These are phyloP conservation scores for Cepaea nemoralis DNA, from an alignment of 1,140 invertebrate species.

Conservation along the genomic window DNA sequence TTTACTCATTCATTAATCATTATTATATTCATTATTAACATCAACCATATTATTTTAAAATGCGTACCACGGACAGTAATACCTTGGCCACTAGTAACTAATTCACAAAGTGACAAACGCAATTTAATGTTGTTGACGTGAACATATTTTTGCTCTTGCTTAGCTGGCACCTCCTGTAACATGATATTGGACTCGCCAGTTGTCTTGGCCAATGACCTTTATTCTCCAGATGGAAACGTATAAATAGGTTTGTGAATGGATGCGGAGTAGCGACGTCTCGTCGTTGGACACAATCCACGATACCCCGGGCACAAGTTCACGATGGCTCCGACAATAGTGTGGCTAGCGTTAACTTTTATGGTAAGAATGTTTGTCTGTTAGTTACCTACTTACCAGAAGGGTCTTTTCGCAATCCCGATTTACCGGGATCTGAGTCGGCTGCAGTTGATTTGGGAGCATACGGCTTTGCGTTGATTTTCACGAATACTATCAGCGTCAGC, in stretches of 20 bases:
- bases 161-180: background rate
- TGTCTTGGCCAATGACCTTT: background rate
- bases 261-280: background rate
- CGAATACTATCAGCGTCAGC: no score
- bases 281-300: background rate
- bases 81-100: no score
- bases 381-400: no score
- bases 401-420: no score
- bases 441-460: no score
- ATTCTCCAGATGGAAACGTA: background rate
- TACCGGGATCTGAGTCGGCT: no score
- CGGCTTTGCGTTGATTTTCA: no score
- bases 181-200: background rate
- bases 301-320: background rate
- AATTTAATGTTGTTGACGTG: background rate
- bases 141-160: background rate
- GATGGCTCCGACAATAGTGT: background rate
- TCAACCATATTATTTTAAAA: no score
- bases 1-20: no score
- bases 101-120: no score
- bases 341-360: background rate
- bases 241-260: background rate
- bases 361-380: background rate
- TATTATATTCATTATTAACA: no score
- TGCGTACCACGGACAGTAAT: no score